Evolutionary conservation across 2,113 vertebrate species (phyloP).

Genomic region (Ranitomeya variabilis): DNA sequence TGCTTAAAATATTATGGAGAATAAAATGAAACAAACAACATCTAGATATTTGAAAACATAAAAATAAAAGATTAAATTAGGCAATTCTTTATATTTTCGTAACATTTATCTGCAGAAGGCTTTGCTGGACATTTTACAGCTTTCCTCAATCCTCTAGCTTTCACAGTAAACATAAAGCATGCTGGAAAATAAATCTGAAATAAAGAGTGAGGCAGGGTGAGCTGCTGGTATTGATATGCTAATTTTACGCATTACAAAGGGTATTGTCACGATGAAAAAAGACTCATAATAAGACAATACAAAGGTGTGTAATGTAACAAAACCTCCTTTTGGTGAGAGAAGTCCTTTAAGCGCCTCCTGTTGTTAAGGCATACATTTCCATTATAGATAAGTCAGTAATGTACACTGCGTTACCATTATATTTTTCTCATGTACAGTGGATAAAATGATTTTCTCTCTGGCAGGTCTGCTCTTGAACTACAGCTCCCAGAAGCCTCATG

Average conservation of each 20-base stretch:
- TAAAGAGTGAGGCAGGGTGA: neutral
- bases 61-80: slow-evolving; percentile 12
- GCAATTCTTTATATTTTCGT: neutral
- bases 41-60: neutral
- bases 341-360: neutral
- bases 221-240: neutral
- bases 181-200: neutral
- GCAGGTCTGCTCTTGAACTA: neutral
- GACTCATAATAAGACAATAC: slow-evolving; percentile 2
- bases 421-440: neutral
- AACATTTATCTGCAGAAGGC: neutral
- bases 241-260: slow-evolving; percentile 25
- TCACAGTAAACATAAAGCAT: neutral
- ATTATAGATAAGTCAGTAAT: slow-evolving; percentile 29
- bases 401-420: neutral
- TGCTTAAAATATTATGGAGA: too few species aligned
- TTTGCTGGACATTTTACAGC: neutral
- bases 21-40: neutral
- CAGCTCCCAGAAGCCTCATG: slow-evolving; percentile 6
- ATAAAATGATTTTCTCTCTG: slow-evolving; percentile 14
- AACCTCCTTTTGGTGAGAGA: neutral
- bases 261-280: slow-evolving; percentile 29
- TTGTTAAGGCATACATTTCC: slow-evolving; percentile 17
- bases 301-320: neutral
- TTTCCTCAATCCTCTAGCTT: neutral